Base-by-base conservation (phyloP, 1,140 invertebrate genomes). In the Marisa cornuarietis region DNA sequence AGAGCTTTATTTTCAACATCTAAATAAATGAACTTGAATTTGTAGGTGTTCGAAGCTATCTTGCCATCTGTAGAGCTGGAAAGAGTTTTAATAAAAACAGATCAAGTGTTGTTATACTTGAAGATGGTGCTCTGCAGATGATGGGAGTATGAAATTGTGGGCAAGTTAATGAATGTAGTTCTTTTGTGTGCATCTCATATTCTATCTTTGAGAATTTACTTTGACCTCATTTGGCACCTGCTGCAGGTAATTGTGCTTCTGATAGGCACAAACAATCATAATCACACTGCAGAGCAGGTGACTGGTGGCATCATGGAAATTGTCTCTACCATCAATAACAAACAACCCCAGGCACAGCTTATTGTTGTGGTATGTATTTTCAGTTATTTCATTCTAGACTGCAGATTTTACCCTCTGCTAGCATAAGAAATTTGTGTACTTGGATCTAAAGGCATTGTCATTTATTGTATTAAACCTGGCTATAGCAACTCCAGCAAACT, bases 261-360 rank as follows among this genome's bases (percentile, higher is more conserved):
- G 90, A 94, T 96, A 80, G 96, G 96, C 77, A 96, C 96, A 79
- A 97, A 97, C 90, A 97, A 97, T 91, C 92, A 95, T 88, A 93
- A 92, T 74, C 93, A 95, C 90, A 93, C 93, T 69, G 93, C 95
- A 49, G 94, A 95, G 84, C 92, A 97, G 92, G 94, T 97, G 49
- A 93, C 94, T 80, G 95, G 95, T 87, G 96, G 96, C 11, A 95
- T 98, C 80, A 85, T 94, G 83, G 94, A 94, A 90, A 95, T 97
- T 84, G 93, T 96, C 54, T 91, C 93, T 81, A 93, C 92, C 82
- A 94, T 97, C 81, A 92, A 93, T 80, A 93, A 94, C 83, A 95
- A 95, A 88, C 94, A 96, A 85, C 94, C 95, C 63, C 93, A 94
- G 88, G 93, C 94, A 80, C 94, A 96, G 85, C 94, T 97, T 85